Evolutionary conservation across 2,113 vertebrate species (phyloP).

Genomic region (Neotoma lepida): DNA sequence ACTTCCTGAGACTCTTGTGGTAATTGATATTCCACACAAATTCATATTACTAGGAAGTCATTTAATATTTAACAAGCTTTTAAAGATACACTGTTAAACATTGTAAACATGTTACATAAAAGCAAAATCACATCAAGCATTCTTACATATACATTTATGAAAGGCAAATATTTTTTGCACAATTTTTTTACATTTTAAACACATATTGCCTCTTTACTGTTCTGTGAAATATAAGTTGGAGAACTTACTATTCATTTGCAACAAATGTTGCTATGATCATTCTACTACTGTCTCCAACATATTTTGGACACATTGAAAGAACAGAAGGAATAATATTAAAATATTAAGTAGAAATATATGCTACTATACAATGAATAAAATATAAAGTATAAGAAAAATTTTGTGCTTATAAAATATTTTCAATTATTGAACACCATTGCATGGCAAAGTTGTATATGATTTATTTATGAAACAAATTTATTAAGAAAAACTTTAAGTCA

Average conservation of each 20-base stretch:
- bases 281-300: constrained; percentile 44
- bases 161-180: background rate
- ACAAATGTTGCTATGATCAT: constrained; percentile 45
- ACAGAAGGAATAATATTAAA: constrained; percentile 45
- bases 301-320: constrained; percentile 14
- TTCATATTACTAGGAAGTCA: background rate
- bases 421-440: constrained; percentile 30
- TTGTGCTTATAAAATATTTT: constrained; percentile 46
- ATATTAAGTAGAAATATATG: constrained; percentile 63
- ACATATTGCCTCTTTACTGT: background rate
- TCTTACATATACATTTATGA: background rate
- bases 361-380: constrained; percentile 45
- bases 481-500: constrained; percentile 27
- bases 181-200: background rate
- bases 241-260: background rate
- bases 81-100: background rate
- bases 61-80: background rate
- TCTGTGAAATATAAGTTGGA: background rate
- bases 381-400: background rate
- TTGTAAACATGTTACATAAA: background rate
- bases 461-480: constrained; percentile 47
- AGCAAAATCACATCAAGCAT: background rate
- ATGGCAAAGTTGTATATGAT: constrained; percentile 26
- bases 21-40: background rate
- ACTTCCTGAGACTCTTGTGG: background rate